phyloP scores from a whole-genome alignment of 2,888 invertebrate species.

The Dendrolimus pini region DNA sequence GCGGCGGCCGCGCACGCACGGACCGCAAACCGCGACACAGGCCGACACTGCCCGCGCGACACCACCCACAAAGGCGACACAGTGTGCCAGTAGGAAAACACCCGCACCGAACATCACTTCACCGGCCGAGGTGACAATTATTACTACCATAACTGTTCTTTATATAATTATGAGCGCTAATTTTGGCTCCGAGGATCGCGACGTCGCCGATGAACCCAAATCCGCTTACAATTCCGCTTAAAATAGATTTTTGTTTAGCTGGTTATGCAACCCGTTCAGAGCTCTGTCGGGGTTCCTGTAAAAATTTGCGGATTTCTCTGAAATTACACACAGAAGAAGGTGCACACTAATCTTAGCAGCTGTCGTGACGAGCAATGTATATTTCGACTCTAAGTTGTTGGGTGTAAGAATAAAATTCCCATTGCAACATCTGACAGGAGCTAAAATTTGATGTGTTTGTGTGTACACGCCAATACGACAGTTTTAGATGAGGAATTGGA shows the following conservation, averaged over 20 bases:
- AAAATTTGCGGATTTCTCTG: constrained; percentile 2
- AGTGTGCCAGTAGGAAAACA: constrained; percentile 16
- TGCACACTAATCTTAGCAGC: neutral
- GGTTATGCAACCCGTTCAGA: constrained; percentile 35
- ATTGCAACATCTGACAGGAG: neutral
- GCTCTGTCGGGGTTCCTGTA: constrained; percentile 24
- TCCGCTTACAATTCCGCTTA: constrained; percentile 32
- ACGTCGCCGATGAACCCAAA: constrained; percentile 33
- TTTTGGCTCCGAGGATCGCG: constrained; percentile 38
- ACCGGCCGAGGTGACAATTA: constrained; percentile 43
- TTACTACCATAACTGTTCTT: constrained; percentile 52
- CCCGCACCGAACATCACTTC: constrained; percentile 14
- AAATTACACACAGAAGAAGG: neutral
- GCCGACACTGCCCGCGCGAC: constrained; percentile 1
- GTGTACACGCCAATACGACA: constrained; percentile 9
- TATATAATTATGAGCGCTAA: constrained; percentile 41
- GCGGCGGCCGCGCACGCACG: constrained; percentile 22
- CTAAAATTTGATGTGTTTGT: neutral
- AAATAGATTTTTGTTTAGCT: constrained; percentile 41
- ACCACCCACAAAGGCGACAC: constrained; percentile 3
- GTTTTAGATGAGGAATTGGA: constrained; percentile 8
- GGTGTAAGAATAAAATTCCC: neutral
- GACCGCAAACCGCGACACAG: constrained; percentile 5
- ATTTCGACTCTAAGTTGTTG: neutral
- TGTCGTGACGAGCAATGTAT: neutral